phyloP scores from a whole-genome alignment of 1,140 invertebrate species.

The Reticulitermes speratus region DNA sequence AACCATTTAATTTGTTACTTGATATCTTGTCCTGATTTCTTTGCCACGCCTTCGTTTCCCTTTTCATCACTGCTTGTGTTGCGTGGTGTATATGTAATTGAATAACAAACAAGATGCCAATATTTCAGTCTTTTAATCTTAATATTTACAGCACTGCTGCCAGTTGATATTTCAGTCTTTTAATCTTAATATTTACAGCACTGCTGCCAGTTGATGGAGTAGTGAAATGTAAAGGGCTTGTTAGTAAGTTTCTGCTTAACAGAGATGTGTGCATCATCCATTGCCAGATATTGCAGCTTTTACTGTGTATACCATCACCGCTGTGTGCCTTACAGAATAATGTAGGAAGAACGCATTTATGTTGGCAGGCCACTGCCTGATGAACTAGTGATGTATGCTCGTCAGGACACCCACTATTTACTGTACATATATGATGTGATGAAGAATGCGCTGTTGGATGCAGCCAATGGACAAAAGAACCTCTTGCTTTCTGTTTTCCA shows the following conservation, averaged over 20 bases:
- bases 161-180: no score
- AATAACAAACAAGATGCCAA: neutral
- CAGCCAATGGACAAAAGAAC: conserved; percentile 67
- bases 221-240: no score
- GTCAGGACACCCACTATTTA: conserved; percentile 94
- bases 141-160: neutral
- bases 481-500: conserved; percentile 69
- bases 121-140: neutral
- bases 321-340: neutral
- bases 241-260: no score
- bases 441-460: conserved; percentile 72
- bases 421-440: conserved; percentile 88
- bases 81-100: no score
- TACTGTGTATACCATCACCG: neutral
- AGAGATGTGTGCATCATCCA: no score
- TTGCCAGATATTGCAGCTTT: no score
- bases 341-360: neutral
- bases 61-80: no score
- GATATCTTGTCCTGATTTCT: no score
- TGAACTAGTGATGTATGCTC: conserved; percentile 83
- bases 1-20: no score
- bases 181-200: neutral
- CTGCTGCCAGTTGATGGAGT: neutral
- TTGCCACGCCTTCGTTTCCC: no score
- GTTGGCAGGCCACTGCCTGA: conserved; percentile 75